Evolutionary conservation across 1,140 invertebrate species (phyloP).

Genomic region (Delia radicum): DNA sequence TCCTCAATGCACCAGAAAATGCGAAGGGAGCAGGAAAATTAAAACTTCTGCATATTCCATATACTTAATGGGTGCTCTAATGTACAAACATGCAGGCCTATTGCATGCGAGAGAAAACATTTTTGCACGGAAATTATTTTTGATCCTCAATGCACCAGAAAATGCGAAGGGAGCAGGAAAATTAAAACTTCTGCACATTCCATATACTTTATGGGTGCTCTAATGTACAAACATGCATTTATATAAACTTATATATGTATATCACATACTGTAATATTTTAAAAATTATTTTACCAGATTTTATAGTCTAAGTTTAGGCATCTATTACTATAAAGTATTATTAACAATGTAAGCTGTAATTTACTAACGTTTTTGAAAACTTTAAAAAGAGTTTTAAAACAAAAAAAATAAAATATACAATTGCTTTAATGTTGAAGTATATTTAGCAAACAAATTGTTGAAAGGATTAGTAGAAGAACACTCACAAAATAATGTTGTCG

Average conservation of each 20-base stretch:
- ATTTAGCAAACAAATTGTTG: neutral
- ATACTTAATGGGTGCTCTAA: too few relatives aligned
- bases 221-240: neutral
- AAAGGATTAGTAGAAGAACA: neutral
- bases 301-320: conserved; percentile 1
- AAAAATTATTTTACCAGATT: neutral
- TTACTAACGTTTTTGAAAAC: neutral
- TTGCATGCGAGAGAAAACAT: too few relatives aligned
- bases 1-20: too few relatives aligned
- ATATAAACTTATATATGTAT: neutral
- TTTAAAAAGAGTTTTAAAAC: neutral
- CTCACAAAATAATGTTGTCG: too few relatives aligned
- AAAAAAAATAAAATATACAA: neutral
- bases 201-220: neutral
- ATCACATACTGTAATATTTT: neutral
- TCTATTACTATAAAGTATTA: neutral
- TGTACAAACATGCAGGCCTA: too few relatives aligned
- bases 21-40: too few relatives aligned
- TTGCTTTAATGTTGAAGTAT: neutral
- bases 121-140: neutral
- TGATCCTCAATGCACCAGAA: too few relatives aligned
- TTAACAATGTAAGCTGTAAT: neutral
- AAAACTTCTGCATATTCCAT: too few relatives aligned
- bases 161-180: too few relatives aligned
- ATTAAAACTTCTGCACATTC: too few relatives aligned